Percentiles rank a stretch among this genome's conserved stretches.
phyloP scores from a whole-genome alignment of 2,888 invertebrate genomes.

The Sphaeridia pumilis region DNA sequence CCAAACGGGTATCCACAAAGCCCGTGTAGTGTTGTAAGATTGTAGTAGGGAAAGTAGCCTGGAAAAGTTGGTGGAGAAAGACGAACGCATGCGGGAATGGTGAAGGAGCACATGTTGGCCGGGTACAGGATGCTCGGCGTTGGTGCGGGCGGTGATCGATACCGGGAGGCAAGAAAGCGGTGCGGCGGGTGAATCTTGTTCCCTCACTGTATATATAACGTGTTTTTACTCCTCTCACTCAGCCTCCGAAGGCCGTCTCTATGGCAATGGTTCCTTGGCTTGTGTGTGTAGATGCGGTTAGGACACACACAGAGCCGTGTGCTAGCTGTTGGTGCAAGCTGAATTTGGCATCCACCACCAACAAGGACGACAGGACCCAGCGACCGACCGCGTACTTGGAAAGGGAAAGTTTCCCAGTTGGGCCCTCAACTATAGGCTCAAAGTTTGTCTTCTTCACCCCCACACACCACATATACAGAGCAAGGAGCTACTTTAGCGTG shows the following conservation, averaged over 20 bases:
- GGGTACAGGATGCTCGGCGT: slow-evolving; percentile 20
- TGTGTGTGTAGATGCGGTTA: no score
- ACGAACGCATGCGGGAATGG: slow-evolving; percentile 15
- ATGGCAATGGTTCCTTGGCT: slow-evolving; percentile 23
- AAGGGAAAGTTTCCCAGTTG: no score
- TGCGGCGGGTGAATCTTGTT: slow-evolving; percentile 36
- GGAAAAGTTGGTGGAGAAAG: slow-evolving; percentile 3
- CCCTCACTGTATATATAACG: no score
- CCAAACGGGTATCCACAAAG: neutral
- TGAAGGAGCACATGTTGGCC: slow-evolving; percentile 6
- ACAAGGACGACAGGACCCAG: no score
- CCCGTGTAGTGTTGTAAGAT: slow-evolving; percentile 2
- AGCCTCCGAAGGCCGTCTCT: slow-evolving; percentile 37
- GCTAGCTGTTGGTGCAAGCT: no score
- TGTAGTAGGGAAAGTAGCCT: neutral
- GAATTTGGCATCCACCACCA: no score
- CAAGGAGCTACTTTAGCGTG: no score
- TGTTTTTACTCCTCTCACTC: slow-evolving; percentile 17
- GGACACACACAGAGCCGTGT: no score
- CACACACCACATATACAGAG: no score
- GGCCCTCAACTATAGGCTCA: no score
- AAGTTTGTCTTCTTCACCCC: no score
- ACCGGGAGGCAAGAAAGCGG: slow-evolving; percentile 36
- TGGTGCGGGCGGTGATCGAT: slow-evolving; percentile 33
- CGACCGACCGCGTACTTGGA: no score